These are phyloP conservation scores for Psittacus erithacus DNA, from an alignment of 2,113 vertebrate species.

Conservation along the genomic window DNA sequence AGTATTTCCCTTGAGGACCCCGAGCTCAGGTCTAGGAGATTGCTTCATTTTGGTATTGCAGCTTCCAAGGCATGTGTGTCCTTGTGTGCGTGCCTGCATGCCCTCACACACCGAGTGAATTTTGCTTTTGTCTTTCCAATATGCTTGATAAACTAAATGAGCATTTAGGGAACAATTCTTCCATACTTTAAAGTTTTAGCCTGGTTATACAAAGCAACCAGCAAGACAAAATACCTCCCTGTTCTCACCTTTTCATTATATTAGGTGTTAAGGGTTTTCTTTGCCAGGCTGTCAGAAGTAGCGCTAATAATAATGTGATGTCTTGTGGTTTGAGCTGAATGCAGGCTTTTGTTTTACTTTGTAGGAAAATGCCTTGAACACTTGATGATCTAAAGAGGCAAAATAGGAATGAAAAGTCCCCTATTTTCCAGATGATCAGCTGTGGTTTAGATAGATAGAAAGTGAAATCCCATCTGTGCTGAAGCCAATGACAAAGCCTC, in stretches of 20 bases:
- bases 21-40: not conserved
- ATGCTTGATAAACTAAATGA: not conserved
- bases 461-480: not conserved
- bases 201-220: not conserved
- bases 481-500: not conserved
- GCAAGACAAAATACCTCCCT: not conserved
- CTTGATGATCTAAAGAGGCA: not conserved
- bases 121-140: not conserved
- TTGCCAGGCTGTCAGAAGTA: not conserved
- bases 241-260: not conserved
- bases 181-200: not conserved
- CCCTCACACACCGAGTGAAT: not conserved
- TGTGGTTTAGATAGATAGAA: not conserved
- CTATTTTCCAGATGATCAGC: not conserved
- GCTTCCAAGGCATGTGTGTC: not conserved
- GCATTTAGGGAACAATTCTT: not conserved
- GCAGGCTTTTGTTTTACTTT: not conserved
- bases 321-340: not conserved
- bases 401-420: not conserved
- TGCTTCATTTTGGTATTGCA: not conserved
- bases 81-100: not conserved
- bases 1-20: not conserved
- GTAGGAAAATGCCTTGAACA: not conserved
- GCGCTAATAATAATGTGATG: not conserved
- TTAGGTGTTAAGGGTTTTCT: not conserved